Evolutionary conservation across 2,797 vertebrate species (phyloP), one percentile per base, ranked within the genome.

Genomic region (Hemibagrus guttatus): DNA sequence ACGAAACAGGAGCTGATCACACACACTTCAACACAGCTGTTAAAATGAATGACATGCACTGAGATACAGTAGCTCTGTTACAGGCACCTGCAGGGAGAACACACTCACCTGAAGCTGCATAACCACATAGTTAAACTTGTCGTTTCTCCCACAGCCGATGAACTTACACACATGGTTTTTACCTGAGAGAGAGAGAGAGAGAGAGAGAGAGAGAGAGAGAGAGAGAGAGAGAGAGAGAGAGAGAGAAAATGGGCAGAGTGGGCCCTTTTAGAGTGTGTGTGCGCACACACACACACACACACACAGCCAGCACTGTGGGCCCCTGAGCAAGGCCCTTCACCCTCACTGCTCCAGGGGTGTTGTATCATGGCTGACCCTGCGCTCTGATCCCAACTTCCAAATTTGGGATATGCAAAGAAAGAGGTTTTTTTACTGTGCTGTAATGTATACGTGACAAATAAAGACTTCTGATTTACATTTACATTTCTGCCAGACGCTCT

Each of bases 71-170:
- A 14, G 12, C 42, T 54, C 46, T 16, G 72, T 28, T 31, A 78
- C 17, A 78, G 28, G n/a, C 1, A 28, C 5, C 26, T 17, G 46
- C 13, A 52, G 2, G 6, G 21, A 75, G 59, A 8, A 26, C 35
- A n/a, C 2, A 5, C 0, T 85, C 92, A 99, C 98, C 98, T 99
- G 98, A 78, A 99, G 97, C 92, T 99, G 98, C 98, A 99, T 99
- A 79, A 99, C 98, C 68, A 99, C 98, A 0, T 99, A 99, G 95
- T 99, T 99, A 92, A 99, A 99, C 91, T 99, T 99, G 93, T 99
- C 98, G 6, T 99, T 99, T 92, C 98, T 95, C 88, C 98, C 98
- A 85, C 98, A 99, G 91, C 98, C 98, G 61, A 99, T 98, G 89
- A 99, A 99, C 90, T 98, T 97, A 94, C 98, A 99, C 88, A 99